phyloP scores from a whole-genome alignment of 2,888 invertebrate species.

The Abrostola tripartita region DNA sequence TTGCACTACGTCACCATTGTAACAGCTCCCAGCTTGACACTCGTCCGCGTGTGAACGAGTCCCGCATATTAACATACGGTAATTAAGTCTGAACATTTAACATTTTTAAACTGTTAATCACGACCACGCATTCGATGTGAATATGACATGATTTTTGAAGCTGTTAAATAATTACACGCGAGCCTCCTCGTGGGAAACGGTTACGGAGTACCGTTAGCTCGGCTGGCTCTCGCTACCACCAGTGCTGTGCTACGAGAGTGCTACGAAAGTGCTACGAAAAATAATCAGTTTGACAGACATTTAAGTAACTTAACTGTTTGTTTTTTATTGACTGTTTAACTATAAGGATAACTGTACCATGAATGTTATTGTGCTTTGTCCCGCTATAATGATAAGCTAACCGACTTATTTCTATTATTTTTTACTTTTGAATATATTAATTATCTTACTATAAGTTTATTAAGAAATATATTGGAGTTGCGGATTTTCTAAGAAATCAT shows the following conservation, averaged over 20 bases:
- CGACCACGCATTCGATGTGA: conserved; percentile 65
- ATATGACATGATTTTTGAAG: conserved; percentile 64
- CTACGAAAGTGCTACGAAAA: conserved; percentile 75
- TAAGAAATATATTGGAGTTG: too few species aligned
- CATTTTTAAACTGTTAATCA: conserved; percentile 68
- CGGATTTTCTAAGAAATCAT: too few species aligned
- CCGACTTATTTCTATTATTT: too few species aligned
- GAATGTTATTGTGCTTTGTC: conserved; percentile 7
- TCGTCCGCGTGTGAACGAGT: conserved; percentile 66
- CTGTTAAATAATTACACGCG: conserved; percentile 53
- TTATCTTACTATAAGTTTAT: background rate
- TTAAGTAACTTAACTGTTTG: conserved; percentile 22
- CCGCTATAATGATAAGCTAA: too few species aligned
- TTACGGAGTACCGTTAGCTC: conserved; percentile 48
- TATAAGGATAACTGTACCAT: background rate
- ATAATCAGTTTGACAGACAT: conserved; percentile 58
- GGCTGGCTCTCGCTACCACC: conserved; percentile 31
- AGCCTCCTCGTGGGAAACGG: conserved; percentile 54
- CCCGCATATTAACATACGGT: conserved; percentile 72
- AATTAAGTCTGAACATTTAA: conserved; percentile 70
- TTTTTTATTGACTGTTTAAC: conserved; percentile 19
- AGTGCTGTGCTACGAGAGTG: conserved; percentile 59
- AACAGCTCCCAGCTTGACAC: conserved; percentile 62
- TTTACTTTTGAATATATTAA: background rate
- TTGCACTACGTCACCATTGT: conserved; percentile 15